A percentile compares a stretch with the other conserved stretches of the same genome.
Evolutionary conservation across 2,797 vertebrate genomes (phyloP).

Genomic region (Crypturellus tataupa): DNA sequence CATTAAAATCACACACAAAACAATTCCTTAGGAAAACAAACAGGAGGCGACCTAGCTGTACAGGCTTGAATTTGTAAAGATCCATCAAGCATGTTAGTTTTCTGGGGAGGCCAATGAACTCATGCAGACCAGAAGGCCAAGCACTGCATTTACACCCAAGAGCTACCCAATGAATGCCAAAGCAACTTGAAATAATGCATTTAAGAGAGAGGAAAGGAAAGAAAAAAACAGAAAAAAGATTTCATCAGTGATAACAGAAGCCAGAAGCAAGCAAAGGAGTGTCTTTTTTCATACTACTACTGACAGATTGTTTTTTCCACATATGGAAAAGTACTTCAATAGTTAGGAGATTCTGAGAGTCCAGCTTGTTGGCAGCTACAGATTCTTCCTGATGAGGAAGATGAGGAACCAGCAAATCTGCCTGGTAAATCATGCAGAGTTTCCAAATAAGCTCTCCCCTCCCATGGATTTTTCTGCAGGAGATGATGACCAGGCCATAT

Average conservation of each 20-base stretch:
- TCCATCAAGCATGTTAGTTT: neutral
- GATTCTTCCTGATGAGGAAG: conserved; percentile 52
- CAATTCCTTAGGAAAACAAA: neutral
- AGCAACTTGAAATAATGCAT: accelerated
- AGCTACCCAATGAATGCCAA: neutral
- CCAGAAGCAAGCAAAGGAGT: neutral
- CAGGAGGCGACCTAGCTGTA: neutral
- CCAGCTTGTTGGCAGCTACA: conserved; percentile 39
- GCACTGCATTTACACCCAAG: neutral
- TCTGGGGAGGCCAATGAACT: neutral
- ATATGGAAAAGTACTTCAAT: conserved; percentile 7
- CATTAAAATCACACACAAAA: neutral
- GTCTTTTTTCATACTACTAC: neutral
- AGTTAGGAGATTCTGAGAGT: conserved; percentile 18
- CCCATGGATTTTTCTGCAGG: conserved; percentile 60
- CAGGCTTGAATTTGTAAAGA: neutral
- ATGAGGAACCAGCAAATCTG: conserved; percentile 60
- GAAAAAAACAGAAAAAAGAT: neutral
- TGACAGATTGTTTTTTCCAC: neutral
- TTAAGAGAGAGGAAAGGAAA: neutral
- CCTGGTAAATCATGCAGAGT: conserved; percentile 59
- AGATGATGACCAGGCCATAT: conserved; percentile 65
- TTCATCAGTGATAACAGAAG: neutral
- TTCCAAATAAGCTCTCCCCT: conserved; percentile 65
- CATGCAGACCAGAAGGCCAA: neutral